Evolutionary conservation across 2,888 invertebrate genomes (phyloP).

Genomic region (Mythimna ferrago): DNA sequence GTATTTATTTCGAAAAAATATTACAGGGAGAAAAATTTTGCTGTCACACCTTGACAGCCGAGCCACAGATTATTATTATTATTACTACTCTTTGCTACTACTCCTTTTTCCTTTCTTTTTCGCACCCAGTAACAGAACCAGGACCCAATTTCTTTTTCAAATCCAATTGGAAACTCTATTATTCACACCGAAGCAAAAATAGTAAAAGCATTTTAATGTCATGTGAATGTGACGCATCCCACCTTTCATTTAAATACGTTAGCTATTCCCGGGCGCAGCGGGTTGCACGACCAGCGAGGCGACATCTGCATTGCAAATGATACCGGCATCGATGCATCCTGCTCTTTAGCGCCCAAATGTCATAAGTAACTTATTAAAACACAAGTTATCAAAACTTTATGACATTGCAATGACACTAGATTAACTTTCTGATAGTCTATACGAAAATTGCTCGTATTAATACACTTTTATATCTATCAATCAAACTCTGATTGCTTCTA

Average conservation of each 20-base stretch:
- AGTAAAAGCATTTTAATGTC: constrained; percentile 46
- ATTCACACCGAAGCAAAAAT: constrained; percentile 29
- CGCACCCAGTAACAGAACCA: neutral
- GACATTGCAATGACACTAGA: neutral
- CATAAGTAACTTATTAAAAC: constrained; percentile 37
- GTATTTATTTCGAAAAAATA: too few relatives aligned
- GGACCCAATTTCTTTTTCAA: neutral
- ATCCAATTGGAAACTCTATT: constrained; percentile 7
- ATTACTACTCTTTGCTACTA: neutral
- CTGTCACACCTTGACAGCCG: too few relatives aligned
- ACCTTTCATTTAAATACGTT: constrained; percentile 62
- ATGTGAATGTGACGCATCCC: constrained; percentile 29
- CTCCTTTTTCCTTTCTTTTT: too few relatives aligned
- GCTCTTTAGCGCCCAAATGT: constrained; percentile 37
- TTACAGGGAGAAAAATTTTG: too few relatives aligned
- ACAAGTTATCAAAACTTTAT: constrained; percentile 5
- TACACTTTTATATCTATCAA: constrained; percentile 32
- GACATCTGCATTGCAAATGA: constrained; percentile 76
- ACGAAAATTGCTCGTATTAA: constrained; percentile 16
- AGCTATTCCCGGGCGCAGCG: constrained; percentile 45
- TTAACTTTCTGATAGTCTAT: constrained; percentile 10
- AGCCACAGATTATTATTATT: too few relatives aligned
- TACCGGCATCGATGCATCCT: constrained; percentile 47
- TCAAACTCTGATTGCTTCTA: constrained; percentile 29
- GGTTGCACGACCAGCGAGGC: constrained; percentile 27